These are phyloP conservation scores for Dicycla oo DNA, from an alignment of 2,888 invertebrate species.

Conservation along the genomic window DNA sequence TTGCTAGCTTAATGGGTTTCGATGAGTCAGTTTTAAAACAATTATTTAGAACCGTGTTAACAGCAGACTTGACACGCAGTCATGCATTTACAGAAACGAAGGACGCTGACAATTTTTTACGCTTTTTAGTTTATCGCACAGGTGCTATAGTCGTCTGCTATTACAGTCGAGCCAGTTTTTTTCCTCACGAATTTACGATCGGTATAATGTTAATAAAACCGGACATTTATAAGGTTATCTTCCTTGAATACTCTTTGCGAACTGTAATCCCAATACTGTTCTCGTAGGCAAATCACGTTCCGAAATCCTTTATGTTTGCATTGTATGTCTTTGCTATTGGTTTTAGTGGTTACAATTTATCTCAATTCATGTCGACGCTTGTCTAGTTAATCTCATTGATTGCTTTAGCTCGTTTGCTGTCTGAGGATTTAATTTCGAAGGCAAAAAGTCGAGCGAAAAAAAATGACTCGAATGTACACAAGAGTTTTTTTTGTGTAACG, in stretches of 20 bases:
- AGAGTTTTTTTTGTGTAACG: slow-evolving; percentile 28
- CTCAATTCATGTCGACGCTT: slow-evolving; percentile 50
- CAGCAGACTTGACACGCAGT: slow-evolving; percentile 46
- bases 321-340: slow-evolving; percentile 43
- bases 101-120: slow-evolving; percentile 42
- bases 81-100: slow-evolving; percentile 50
- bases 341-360: slow-evolving; percentile 53
- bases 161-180: slow-evolving; percentile 48
- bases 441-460: slow-evolving; percentile 22
- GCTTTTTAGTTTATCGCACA: slow-evolving; percentile 41
- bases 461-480: slow-evolving; percentile 8
- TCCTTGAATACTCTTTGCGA: slow-evolving; percentile 15
- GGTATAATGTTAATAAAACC: slow-evolving; percentile 44
- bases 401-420: slow-evolving; percentile 41
- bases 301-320: slow-evolving; percentile 45
- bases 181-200: slow-evolving; percentile 34
- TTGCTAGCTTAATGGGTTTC: slow-evolving; percentile 50
- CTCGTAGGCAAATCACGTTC: slow-evolving; percentile 38
- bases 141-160: slow-evolving; percentile 57
- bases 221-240: slow-evolving; percentile 26
- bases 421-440: slow-evolving; percentile 37
- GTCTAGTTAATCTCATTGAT: slow-evolving; percentile 63
- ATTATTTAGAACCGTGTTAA: slow-evolving; percentile 49
- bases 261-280: slow-evolving; percentile 11
- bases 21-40: slow-evolving; percentile 57